Base-by-base conservation (phyloP, 2,888 invertebrate species). In the Synergus umbraculus region DNA sequence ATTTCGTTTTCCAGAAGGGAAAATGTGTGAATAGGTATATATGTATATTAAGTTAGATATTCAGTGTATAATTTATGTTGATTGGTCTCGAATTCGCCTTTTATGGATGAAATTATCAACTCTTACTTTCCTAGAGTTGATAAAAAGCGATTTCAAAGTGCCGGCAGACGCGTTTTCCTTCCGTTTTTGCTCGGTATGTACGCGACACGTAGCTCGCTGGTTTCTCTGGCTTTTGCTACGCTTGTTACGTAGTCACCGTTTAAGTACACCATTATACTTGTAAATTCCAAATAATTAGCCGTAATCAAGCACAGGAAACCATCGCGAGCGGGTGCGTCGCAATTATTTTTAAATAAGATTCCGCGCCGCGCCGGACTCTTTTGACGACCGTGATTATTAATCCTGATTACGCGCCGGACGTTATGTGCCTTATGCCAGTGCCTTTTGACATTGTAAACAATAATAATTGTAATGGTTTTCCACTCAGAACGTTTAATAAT, bases 281-380 rank as follows among this genome's bases (percentile, higher is more conserved):
- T 90, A 91, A 91, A 92, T 92, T 89, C 85, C 87, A 87, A 90
- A 91, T 90, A 92, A 92, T 91, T 91, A 92, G 89, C 90, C 89
- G 91, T 90, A 91, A 92, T 91, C 91, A 91, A 88, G 89, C 87
- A 90, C 91, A 90, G 92, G 92, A 91, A 92, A 91, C 88, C 84
- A 82, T 86, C 85, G 83, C 73, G 80, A 76, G 79, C 78, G 78
- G 58, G 81, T 64, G 80, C 79, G 81, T 78, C 89, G 91, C 89
- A 91, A 91, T 91, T 92, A 92, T 91, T 91, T 90, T 91, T 90
- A 91, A 91, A 92, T 91, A 91, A 91, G 90, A 91, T 90, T 86
- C 90, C 85, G 85, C 85, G 83, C 86, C 86, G 88, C 87, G 87
- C 86, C 86, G 82, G 87, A 86, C 85, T 85, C 79, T 79, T 78